Base-by-base conservation (phyloP, 1,140 invertebrate species). In the Probaryconus sp. region DNA sequence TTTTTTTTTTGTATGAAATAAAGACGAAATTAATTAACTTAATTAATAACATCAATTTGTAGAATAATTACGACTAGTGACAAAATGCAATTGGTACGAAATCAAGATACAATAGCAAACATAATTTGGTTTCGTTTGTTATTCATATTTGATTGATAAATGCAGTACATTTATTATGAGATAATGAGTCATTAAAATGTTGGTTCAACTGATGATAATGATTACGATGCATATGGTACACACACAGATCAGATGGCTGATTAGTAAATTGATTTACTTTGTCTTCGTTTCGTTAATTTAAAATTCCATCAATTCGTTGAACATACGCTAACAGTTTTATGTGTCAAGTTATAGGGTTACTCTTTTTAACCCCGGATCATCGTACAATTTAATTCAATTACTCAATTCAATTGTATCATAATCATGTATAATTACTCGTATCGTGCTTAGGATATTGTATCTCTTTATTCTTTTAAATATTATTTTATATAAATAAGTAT, bases 331-430 rank as follows among this genome's bases (percentile, higher is more conserved):
- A 21, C 26, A 28, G 16, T 18, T 42, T 30, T 26, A 11, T 11
- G 10, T n/a, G n/a, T 31, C 18, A 11, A 24, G 7, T 30, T 30
- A 30, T 9, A 9, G 10, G 33, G 13, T 48, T 64, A 64, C 42
- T 51, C 47, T 18, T 51, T 42, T 64, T 51, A 64, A 51, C 45
- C 28, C 47, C 24, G 11, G 2, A 16, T 48, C 17, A 11, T 42
- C 47, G 26, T 26, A 43, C 37, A 31, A 64, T 45, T 64, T 42
- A 48, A 64, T 64, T 53, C 17, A 64, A 64, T 64, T 64, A 37
- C 35, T 33, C 31, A 33, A 33, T n/a, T n/a, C n/a, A n/a, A n/a
- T n/a, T n/a, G 28, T 35, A 35, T 43, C 35, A 35, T 28, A 14
- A 20, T 33, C 13, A 10, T 31, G 40, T 45, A 45, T n/a, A n/a